Base-by-base conservation (phyloP, 2,113 vertebrate genomes). In the Galemys pyrenaicus region DNA sequence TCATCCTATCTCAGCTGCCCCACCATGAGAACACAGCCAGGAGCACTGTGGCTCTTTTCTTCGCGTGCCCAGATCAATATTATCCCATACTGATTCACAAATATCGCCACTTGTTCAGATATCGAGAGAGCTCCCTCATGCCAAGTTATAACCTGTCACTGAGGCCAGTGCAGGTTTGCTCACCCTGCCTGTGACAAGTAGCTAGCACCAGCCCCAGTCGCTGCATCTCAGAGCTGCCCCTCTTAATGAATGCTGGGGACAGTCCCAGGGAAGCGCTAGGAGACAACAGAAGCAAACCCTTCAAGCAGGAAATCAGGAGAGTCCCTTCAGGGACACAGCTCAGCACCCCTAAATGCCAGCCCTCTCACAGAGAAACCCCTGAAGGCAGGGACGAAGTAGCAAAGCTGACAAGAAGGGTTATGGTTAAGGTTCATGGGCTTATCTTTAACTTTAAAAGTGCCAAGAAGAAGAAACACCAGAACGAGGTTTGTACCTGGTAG, bases 31-130 rank as follows among this genome's bases (percentile, higher is more conserved):
- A 39, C 41, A 13, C 4, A 49, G 60, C 19, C 11, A 58, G 17
- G 12, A 56, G 22, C 5, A 9, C 8, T 3, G 1, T 9, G 6
- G 6, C 32, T 16, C 32, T 75, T 75, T 71, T 49, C 56, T 77
- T 67, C 6, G 5, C 0, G 0, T 28, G 11, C 28, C 32, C 5
- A 9, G 16, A 62, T 19, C n/a, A 71, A 37, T 0, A 0, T 9
- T 22, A 35, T 19, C 32, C 37, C 58, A 24, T 16, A 6, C 0
- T 22, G 51, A 46, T 46, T 62, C 16, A 64, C 41, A 89, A 60
- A 70, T 30, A 30, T 54, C 37, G 26, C 46, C 44, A 2, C 24
- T 65, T 51, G 58, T 78, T 20, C 68, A 62, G 6, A 58, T 78
- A 20, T 5, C 4, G 0, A 7, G 24, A 65, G 24, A 65, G 30